Conservation (phyloP, 1,140 invertebrate species). For the Cyclargus thomasi region DNA sequence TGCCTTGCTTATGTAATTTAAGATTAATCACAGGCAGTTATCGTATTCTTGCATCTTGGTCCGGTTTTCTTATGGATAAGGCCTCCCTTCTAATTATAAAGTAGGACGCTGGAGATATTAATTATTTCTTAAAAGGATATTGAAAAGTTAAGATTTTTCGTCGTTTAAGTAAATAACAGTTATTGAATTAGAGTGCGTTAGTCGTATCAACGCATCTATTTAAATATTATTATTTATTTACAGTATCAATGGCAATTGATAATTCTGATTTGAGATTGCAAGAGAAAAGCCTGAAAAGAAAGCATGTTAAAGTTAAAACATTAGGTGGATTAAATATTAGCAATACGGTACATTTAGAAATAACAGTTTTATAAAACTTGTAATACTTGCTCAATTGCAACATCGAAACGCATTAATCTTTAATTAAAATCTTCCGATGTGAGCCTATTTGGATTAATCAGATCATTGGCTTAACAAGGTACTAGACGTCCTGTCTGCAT, state of each 20-base stretch:
- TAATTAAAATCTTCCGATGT: constrained; percentile 9
- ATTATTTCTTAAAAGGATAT: no score
- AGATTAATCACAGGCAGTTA: constrained; percentile 15
- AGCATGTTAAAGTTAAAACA: not conserved
- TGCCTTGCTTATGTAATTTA: constrained; percentile 22
- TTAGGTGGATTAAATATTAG: not conserved
- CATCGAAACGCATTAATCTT: not conserved
- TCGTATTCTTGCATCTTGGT: not conserved
- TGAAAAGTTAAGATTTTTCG: no score
- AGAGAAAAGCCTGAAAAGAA: no score
- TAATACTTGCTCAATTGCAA: not conserved
- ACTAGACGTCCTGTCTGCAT: constrained; percentile 5
- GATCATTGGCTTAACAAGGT: not conserved
- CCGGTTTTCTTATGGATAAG: not conserved
- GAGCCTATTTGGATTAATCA: constrained; percentile 6
- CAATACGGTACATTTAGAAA: not conserved
- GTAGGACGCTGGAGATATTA: not conserved
- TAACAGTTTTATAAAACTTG: not conserved
- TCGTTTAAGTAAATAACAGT: no score
- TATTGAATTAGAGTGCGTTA: no score
- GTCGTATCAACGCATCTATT: not conserved
- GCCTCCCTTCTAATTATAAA: not conserved
- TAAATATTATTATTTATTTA: not conserved
- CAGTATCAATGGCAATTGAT: constrained; percentile 3
- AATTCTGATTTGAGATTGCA: no score